phyloP scores from a whole-genome alignment of 1,140 invertebrate genomes.

The Dendroctonus ponderosae region DNA sequence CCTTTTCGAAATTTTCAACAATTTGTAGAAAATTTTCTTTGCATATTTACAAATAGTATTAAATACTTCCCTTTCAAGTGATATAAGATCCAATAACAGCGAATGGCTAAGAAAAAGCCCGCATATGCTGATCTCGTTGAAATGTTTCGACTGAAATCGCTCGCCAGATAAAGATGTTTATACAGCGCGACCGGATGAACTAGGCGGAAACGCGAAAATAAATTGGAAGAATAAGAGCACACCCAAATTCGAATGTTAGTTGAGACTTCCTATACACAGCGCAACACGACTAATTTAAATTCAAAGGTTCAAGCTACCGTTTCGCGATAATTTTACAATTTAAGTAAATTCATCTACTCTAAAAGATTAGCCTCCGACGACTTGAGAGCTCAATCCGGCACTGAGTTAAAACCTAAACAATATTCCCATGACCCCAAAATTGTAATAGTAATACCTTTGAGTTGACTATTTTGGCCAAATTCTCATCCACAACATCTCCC shows the following conservation, averaged over 20 bases:
- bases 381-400: too few species aligned
- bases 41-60: too few species aligned
- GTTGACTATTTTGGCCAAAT: conserved; percentile 72
- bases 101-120: too few species aligned
- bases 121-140: too few species aligned
- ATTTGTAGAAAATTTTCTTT: too few species aligned
- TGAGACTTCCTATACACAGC: conserved; percentile 21
- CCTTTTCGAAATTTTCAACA: too few species aligned
- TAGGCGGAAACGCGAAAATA: conserved; percentile 15
- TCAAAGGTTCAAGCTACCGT: conserved; percentile 53
- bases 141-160: too few species aligned
- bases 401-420: too few species aligned
- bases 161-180: conserved; percentile 24
- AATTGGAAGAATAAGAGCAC: conserved; percentile 25
- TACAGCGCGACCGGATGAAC: conserved; percentile 22
- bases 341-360: conserved; percentile 53
- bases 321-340: conserved; percentile 57
- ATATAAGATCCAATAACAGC: too few species aligned
- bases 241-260: conserved; percentile 31
- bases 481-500: conserved; percentile 74
- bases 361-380: too few species aligned
- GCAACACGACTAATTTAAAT: background rate
- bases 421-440: too few species aligned
- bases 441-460: conserved; percentile 59
- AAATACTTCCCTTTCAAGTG: too few species aligned